A percentile compares a stretch with the other conserved stretches of the same genome.
These are phyloP conservation scores for Polypedilum pembai DNA, from an alignment of 1,140 invertebrate species.

Conservation along the genomic window DNA sequence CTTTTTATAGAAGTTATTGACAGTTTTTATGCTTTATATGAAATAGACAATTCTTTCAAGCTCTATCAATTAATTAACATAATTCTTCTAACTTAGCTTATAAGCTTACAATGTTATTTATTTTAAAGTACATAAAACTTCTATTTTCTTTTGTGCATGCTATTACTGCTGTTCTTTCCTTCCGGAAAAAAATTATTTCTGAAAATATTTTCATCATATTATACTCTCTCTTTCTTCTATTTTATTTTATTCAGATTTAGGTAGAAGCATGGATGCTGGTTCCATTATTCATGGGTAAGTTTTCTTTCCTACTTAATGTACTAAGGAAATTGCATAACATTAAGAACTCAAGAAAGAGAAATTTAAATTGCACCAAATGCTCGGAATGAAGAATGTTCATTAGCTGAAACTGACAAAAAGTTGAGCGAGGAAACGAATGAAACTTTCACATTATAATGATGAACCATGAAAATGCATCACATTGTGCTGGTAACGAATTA, in stretches of 20 bases:
- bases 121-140: too few species aligned
- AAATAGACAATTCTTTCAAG: too few species aligned
- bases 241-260: background rate
- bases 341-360: too few species aligned
- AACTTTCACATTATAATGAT: conserved; percentile 6
- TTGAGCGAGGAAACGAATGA: background rate
- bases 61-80: too few species aligned
- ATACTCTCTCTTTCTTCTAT: background rate
- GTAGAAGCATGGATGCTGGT: conserved; percentile 22
- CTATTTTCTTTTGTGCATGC: too few species aligned
- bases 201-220: too few species aligned
- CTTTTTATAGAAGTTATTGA: too few species aligned
- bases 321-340: background rate
- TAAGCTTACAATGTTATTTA: too few species aligned
- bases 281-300: conserved; percentile 27
- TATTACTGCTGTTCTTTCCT: too few species aligned
- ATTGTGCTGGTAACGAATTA: background rate
- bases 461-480: conserved; percentile 14
- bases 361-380: background rate
- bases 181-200: too few species aligned
- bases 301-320: background rate
- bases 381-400: background rate
- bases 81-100: too few species aligned
- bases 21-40: too few species aligned
- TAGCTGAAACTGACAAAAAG: conserved; percentile 5